A percentile compares a stretch with the other conserved stretches of the same genome.
Conservation (phyloP, 1,140 invertebrate genomes). For the Pteromalus puparum region DNA sequence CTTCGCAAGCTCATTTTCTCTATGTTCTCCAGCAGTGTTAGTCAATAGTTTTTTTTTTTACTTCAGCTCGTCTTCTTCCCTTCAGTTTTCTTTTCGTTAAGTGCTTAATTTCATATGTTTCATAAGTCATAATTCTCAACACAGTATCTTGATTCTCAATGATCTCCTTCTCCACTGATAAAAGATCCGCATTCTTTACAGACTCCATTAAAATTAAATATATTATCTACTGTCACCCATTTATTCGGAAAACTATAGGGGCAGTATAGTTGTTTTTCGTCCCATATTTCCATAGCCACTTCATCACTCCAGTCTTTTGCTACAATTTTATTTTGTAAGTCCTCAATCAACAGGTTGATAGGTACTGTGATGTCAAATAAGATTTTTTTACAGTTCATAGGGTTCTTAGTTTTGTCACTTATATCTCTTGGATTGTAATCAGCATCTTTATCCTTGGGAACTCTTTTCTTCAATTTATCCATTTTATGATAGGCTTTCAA, state of each 20-base stretch:
- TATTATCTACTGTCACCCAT: background rate
- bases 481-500: background rate
- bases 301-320: background rate
- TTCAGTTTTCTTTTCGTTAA: background rate
- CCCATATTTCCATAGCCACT: background rate
- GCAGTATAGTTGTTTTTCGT: background rate
- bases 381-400: background rate
- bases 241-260: background rate
- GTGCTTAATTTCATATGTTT: background rate
- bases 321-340: background rate
- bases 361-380: too few relatives aligned
- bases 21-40: background rate
- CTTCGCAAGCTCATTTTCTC: background rate
- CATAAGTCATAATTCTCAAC: background rate
- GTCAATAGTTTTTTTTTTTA: background rate
- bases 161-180: background rate
- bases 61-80: background rate
- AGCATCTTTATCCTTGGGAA: background rate
- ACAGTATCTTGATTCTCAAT: background rate
- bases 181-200: background rate
- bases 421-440: background rate
- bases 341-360: background rate
- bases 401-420: background rate
- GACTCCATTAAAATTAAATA: conserved; percentile 3
- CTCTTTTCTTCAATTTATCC: background rate